Conservation (phyloP, 2,888 invertebrate species). For the Cecidostiba fungosa region DNA sequence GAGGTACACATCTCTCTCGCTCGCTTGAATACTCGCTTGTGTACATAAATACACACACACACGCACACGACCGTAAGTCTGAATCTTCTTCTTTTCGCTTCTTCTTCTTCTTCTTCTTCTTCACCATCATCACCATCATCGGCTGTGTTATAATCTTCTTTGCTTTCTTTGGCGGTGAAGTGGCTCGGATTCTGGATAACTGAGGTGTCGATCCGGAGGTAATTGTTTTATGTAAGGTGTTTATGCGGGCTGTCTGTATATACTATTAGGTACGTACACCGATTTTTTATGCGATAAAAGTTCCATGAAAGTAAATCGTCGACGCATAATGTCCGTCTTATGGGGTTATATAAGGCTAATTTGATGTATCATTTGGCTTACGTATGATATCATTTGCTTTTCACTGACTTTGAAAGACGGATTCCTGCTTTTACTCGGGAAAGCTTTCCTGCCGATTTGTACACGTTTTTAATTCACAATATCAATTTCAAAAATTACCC, state of each 20-base stretch:
- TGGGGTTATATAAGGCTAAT: conserved; percentile 30
- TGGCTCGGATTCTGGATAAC: neutral
- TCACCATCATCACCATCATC: neutral
- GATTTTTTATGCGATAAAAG: neutral
- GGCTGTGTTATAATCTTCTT: neutral
- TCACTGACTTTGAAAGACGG: conserved; percentile 14
- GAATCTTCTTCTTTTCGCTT: neutral
- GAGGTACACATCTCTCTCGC: conserved; percentile 74
- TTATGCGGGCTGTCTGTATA: neutral
- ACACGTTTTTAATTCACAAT: neutral
- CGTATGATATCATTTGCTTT: conserved; percentile 30
- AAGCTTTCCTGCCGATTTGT: neutral
- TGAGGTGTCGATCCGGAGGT: neutral
- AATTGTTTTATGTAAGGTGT: conserved; percentile 10
- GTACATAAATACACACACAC: neutral
- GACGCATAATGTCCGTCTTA: neutral
- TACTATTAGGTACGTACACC: neutral
- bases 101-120: neutral
- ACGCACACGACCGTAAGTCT: neutral
- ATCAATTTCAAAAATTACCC: neutral
- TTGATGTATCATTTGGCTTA: conserved; percentile 27
- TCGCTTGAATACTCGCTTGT: neutral
- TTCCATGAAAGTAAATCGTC: neutral
- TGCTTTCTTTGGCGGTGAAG: neutral
- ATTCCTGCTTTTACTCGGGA: conserved; percentile 3